phyloP scores from a whole-genome alignment of 2,113 vertebrate species.

The Nesoenas mayeri region DNA sequence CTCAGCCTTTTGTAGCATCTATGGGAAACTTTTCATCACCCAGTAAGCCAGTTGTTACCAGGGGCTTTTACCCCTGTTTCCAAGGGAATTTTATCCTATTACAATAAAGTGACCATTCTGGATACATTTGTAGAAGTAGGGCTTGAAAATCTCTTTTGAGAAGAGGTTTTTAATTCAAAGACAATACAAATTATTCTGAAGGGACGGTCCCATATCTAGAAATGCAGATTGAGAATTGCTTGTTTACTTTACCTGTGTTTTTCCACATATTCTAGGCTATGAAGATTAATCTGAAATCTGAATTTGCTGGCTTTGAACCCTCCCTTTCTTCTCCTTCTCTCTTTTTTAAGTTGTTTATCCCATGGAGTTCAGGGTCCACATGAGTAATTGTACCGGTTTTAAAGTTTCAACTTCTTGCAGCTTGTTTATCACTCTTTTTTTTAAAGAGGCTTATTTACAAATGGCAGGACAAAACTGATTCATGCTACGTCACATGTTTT shows the following conservation, averaged over 20 bases:
- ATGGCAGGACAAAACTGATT: not conserved
- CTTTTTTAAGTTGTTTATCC: not conserved
- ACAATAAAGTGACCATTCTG: not conserved
- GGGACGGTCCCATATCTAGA: not conserved
- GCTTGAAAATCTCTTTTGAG: not conserved
- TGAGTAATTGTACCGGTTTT: not conserved
- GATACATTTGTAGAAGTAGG: not conserved
- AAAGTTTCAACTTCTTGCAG: not conserved
- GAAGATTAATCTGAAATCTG: not conserved
- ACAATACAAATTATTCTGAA: not conserved
- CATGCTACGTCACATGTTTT: not conserved
- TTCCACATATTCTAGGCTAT: not conserved
- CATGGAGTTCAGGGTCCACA: not conserved
- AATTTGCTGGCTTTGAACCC: not conserved
- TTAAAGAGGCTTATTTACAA: not conserved
- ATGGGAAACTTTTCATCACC: not conserved
- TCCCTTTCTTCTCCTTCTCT: not conserved
- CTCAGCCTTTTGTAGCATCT: not conserved
- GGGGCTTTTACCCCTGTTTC: not conserved
- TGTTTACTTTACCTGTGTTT: not conserved
- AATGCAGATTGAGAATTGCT: not conserved
- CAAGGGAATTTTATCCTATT: not conserved
- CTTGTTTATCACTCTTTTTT: not conserved
- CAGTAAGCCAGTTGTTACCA: not conserved
- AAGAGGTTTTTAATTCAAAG: not conserved